Evolutionary conservation across 2,797 vertebrate species (phyloP).

Genomic region (Cirrhinus molitorella): DNA sequence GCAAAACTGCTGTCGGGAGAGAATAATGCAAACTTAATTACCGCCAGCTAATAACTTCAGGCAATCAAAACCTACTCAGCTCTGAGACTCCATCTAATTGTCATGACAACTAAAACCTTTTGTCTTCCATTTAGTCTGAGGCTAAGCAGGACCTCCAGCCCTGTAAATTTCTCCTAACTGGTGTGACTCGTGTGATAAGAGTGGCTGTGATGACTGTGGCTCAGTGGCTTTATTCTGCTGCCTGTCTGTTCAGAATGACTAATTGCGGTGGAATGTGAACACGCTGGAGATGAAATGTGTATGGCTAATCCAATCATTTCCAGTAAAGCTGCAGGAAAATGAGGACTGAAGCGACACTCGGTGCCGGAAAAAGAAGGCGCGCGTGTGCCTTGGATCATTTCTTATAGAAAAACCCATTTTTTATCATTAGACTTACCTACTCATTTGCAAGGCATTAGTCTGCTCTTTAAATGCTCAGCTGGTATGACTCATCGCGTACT

Average conservation of each 20-base stretch:
- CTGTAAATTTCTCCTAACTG: constrained; percentile 62
- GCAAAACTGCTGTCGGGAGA: constrained; percentile 65
- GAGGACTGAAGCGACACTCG: constrained; percentile 62
- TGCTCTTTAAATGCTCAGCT: constrained; percentile 48
- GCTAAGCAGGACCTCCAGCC: constrained; percentile 65
- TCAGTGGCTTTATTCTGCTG: constrained; percentile 68
- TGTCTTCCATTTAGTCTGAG: constrained; percentile 72
- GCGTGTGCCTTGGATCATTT: constrained; percentile 52
- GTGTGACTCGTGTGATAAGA: constrained; percentile 73
- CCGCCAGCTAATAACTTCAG: constrained; percentile 77
- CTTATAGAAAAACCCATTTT: constrained; percentile 52
- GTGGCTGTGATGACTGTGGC: constrained; percentile 64
- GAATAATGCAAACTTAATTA: constrained; percentile 83
- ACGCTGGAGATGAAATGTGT: constrained; percentile 72
- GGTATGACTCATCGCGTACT: constrained; percentile 18
- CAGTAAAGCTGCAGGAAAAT: constrained; percentile 67
- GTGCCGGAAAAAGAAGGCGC: constrained; percentile 58
- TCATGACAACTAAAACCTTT: constrained; percentile 74
- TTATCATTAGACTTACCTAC: constrained; percentile 52
- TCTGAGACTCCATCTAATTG: constrained; percentile 77
- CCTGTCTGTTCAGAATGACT: constrained; percentile 74
- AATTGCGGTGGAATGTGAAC: constrained; percentile 75
- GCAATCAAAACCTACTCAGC: constrained; percentile 72
- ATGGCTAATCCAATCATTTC: constrained; percentile 74
- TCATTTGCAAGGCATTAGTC: constrained; percentile 53